A percentile compares a stretch with the other conserved stretches of the same genome.
phyloP scores from a whole-genome alignment of 1,140 invertebrate species.

The Drosophila nasuta region DNA sequence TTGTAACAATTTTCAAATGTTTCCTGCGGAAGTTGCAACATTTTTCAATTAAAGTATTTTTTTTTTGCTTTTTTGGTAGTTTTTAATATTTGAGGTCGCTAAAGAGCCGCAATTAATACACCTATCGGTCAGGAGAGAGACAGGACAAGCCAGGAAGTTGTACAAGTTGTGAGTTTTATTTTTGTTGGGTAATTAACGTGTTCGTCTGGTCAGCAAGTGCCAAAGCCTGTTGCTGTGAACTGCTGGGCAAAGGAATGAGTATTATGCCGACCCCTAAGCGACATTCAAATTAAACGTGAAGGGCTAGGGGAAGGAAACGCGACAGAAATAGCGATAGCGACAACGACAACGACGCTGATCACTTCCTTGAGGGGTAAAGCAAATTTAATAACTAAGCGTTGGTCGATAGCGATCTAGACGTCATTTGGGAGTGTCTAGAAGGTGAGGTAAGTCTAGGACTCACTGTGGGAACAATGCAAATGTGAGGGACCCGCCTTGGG shows the following conservation, averaged over 20 bases:
- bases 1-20: conserved; percentile 61
- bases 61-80: not conserved
- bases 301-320: conserved; percentile 34
- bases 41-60: conserved; percentile 71
- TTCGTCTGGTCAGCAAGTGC: conserved; percentile 53
- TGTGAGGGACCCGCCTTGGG: not conserved
- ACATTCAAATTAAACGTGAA: conserved; percentile 65
- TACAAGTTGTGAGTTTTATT: conserved; percentile 26
- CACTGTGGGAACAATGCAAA: conserved; percentile 49
- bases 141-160: conserved; percentile 61
- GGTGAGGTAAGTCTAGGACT: conserved; percentile 7
- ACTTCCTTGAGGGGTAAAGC: conserved; percentile 65
- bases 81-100: conserved; percentile 50
- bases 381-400: conserved; percentile 64
- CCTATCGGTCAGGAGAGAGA: conserved; percentile 28
- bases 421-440: conserved; percentile 52
- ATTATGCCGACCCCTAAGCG: conserved; percentile 27
- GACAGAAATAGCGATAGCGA: conserved; percentile 4
- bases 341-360: conserved; percentile 35
- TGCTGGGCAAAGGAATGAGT: conserved; percentile 8
- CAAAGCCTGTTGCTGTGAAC: conserved; percentile 61
- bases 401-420: conserved; percentile 63
- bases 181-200: conserved; percentile 59
- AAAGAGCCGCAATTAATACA: conserved; percentile 75
- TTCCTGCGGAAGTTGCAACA: conserved; percentile 69